phyloP scores from a whole-genome alignment of 2,888 invertebrate species.

The Cetonia aurata region DNA sequence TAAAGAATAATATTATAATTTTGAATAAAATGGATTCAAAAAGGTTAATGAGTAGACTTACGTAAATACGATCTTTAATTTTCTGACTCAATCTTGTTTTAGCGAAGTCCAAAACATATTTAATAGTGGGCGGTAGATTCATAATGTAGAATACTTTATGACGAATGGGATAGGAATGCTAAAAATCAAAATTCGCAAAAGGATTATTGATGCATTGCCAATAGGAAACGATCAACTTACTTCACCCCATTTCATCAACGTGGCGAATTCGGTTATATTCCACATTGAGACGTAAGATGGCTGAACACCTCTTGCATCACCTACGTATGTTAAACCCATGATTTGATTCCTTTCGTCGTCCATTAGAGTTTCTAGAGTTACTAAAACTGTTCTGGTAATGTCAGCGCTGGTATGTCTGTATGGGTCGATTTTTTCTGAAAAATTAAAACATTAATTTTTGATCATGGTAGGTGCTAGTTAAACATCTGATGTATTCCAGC shows the following conservation, averaged over 20 bases:
- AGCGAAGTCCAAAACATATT: slow-evolving; percentile 82
- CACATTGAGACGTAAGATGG: slow-evolving; percentile 78
- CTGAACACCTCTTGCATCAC: slow-evolving; percentile 74
- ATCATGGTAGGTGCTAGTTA: neutral
- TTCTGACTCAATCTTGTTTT: slow-evolving; percentile 78
- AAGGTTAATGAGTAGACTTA: slow-evolving; percentile 58
- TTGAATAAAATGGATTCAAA: neutral
- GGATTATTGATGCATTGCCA: neutral
- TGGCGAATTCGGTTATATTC: slow-evolving; percentile 79
- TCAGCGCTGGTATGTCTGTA: slow-evolving; percentile 75
- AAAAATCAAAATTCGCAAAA: slow-evolving; percentile 54
- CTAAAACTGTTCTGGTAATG: slow-evolving; percentile 77
- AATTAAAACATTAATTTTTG: neutral
- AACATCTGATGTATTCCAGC: no score
- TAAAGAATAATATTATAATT: slow-evolving; percentile 58
- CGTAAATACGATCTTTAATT: slow-evolving; percentile 76
- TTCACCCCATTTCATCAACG: slow-evolving; percentile 82
- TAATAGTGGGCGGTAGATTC: slow-evolving; percentile 79
- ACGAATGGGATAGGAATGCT: slow-evolving; percentile 84
- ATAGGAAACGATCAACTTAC: slow-evolving; percentile 67
- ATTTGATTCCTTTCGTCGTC: slow-evolving; percentile 83
- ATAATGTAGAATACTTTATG: slow-evolving; percentile 83
- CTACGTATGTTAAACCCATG: slow-evolving; percentile 80
- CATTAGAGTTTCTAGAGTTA: slow-evolving; percentile 81
- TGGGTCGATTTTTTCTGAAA: slow-evolving; percentile 76